Evolutionary conservation across 2,797 vertebrate genomes (phyloP).

Genomic region (Tarsius wallacei): DNA sequence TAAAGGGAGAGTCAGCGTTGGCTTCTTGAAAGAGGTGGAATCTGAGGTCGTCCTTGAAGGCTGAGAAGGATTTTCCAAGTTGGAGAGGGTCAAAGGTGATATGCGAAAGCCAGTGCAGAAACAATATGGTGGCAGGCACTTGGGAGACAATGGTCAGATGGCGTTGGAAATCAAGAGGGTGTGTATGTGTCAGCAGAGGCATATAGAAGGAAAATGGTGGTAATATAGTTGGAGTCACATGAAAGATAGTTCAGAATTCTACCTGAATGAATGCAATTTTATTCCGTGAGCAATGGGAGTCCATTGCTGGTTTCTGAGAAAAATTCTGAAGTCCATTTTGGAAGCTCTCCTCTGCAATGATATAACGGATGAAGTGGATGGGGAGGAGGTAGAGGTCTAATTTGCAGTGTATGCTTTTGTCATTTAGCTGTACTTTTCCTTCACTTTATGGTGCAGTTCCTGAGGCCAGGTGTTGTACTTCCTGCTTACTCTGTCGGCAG

Average conservation of each 20-base stretch:
- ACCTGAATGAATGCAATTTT: accelerated
- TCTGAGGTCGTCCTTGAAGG: not conserved
- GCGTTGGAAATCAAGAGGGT: no score
- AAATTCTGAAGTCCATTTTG: not conserved
- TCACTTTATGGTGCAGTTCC: not conserved
- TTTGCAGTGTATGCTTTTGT: not conserved
- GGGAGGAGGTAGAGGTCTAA: no score
- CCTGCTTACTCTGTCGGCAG: not conserved
- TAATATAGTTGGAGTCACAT: not conserved
- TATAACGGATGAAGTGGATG: accelerated
- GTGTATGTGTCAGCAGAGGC: not conserved
- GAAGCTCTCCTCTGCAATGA: not conserved
- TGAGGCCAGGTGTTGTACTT: not conserved
- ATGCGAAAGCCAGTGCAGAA: not conserved
- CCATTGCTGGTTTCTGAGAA: not conserved
- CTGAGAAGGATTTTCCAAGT: not conserved
- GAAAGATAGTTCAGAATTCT: not conserved
- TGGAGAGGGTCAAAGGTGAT: not conserved
- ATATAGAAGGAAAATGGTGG: not conserved
- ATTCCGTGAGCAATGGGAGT: no score
- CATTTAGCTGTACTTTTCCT: not conserved
- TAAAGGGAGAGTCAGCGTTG: not conserved
- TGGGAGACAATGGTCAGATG: no score
- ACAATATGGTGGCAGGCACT: not conserved
- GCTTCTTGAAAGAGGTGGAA: not conserved